Percentiles rank a stretch among this genome's conserved stretches.
phyloP scores from a whole-genome alignment of 2,888 invertebrate genomes.

The Teleiodes luculella region DNA sequence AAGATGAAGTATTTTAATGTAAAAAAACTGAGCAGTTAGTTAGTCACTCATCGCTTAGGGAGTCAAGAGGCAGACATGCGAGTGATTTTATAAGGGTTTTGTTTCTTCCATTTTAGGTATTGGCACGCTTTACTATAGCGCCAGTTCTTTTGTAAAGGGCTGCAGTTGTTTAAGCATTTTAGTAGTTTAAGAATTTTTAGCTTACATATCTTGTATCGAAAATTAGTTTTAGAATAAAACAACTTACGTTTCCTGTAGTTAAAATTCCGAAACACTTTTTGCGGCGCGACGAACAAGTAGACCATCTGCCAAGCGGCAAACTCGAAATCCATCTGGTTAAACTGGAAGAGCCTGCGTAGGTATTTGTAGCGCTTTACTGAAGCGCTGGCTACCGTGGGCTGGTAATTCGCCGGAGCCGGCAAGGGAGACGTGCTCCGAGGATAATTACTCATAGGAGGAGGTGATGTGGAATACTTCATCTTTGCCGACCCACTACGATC shows the following conservation, averaged over 20 bases:
- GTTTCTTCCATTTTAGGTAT: too few relatives aligned
- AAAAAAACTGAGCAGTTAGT: too few relatives aligned
- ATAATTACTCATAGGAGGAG: slow-evolving; percentile 64
- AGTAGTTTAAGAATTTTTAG: too few relatives aligned
- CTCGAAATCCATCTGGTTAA: slow-evolving; percentile 99
- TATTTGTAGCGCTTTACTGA: slow-evolving; percentile 94
- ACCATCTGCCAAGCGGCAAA: slow-evolving; percentile 99
- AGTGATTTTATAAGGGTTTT: too few relatives aligned
- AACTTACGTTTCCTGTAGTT: slow-evolving; percentile 97
- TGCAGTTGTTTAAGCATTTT: too few relatives aligned
- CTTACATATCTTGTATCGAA: too few relatives aligned
- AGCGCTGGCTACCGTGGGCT: slow-evolving; percentile 85
- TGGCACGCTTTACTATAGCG: too few relatives aligned
- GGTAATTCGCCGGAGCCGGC: slow-evolving; percentile 83
- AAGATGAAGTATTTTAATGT: too few relatives aligned
- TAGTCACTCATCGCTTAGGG: too few relatives aligned
- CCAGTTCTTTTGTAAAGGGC: too few relatives aligned
- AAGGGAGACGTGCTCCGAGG: slow-evolving; percentile 81
- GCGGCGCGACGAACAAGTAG: slow-evolving; percentile 94
- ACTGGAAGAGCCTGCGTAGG: slow-evolving; percentile 89
- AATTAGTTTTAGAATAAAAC: not conserved
- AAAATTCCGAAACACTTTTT: slow-evolving; percentile 98
- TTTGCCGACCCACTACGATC: too few relatives aligned
- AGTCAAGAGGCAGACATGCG: too few relatives aligned
- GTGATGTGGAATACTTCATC: slow-evolving; percentile 82